A percentile compares a stretch with the other conserved stretches of the same genome.
These are phyloP conservation scores for Sardina pilchardus DNA, from an alignment of 2,113 vertebrate genomes.

Conservation along the genomic window DNA sequence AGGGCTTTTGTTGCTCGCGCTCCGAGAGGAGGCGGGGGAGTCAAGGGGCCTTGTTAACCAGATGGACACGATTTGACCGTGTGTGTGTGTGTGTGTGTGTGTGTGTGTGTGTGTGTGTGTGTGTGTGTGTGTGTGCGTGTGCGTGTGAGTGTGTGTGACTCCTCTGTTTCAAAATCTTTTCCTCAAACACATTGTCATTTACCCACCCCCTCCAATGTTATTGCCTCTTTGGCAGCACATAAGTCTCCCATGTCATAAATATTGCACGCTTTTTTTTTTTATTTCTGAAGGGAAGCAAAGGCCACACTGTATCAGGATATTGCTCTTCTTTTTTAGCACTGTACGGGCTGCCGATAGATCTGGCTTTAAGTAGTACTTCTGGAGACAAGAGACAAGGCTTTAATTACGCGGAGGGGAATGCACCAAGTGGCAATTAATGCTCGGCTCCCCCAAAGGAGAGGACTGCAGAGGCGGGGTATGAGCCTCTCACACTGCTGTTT, in stretches of 20 bases:
- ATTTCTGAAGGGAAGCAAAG: conserved; percentile 43
- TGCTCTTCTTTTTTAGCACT: conserved; percentile 70
- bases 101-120: conserved; percentile 7
- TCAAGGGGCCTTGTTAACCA: conserved; percentile 43
- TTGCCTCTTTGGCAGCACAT: conserved; percentile 45
- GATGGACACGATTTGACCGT: conserved; percentile 54
- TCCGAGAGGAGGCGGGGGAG: conserved; percentile 31
- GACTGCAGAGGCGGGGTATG: conserved; percentile 51
- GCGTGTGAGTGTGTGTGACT: neutral
- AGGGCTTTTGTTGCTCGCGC: neutral
- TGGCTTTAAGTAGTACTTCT: conserved; percentile 52
- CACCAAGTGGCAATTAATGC: conserved; percentile 57
- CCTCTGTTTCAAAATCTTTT: conserved; percentile 18
- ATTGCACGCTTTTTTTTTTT: conserved; percentile 58
- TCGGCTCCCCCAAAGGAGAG: conserved; percentile 55
- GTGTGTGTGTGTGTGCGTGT: neutral
- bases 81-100: conserved; percentile 8
- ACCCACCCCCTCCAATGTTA: conserved; percentile 24
- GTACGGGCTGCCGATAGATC: conserved; percentile 58
- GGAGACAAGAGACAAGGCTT: conserved; percentile 58
- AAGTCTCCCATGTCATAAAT: conserved; percentile 64
- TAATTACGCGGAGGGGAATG: conserved; percentile 65
- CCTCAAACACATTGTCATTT: neutral
- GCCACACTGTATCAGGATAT: conserved; percentile 68
- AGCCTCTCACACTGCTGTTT: neutral